Base-by-base conservation (phyloP, 2,797 vertebrate species). In the Malurus splendens region DNA sequence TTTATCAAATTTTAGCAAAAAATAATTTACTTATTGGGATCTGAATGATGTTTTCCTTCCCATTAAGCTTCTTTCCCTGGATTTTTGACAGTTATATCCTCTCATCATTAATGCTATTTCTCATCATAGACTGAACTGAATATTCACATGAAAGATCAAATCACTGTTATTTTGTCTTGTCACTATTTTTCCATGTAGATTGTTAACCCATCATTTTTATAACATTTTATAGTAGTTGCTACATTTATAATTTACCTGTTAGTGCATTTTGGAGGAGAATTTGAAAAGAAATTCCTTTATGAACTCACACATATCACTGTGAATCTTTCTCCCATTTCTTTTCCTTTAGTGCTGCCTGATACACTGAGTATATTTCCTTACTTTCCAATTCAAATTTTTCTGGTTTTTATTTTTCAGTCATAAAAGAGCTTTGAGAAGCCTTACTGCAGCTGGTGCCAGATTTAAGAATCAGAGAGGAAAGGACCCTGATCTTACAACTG, bases 31-130 rank as follows among this genome's bases (percentile, higher is more conserved):
- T 96, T 96, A 97, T 62, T 89, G 86, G 84, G 82, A 66, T 64
- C 68, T 96, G 91, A 96, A 96, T 95, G 97, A 96, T 96, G 96
- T 97, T 97, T 97, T 94, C 86, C 70, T 95, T 97, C 90, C 92
- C 86, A 94, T 96, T 95, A 94, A 92, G 76, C 93, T 96, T 94
- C 81, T 87, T 95, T 95, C 91, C 82, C 62, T 92, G 90, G 87
- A 91, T 95, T 96, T 86, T 95, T 96, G 93, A 96, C 94, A 95
- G 93, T 94, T 94, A 94, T 94, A 96, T 94, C 70, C 23, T 96
- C 91, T 95, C 78, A 93, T 96, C 91, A 87, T 95, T 96, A 94
- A 95, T 93, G 89, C 85, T 96, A 82, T 90, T 97, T 96, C 94
- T 96, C 88, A 95, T 95, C 92, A 93, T 90, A 95, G 92, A 81